These are phyloP conservation scores for Cololabis saira DNA, from an alignment of 2,113 vertebrate genomes.

Conservation along the genomic window DNA sequence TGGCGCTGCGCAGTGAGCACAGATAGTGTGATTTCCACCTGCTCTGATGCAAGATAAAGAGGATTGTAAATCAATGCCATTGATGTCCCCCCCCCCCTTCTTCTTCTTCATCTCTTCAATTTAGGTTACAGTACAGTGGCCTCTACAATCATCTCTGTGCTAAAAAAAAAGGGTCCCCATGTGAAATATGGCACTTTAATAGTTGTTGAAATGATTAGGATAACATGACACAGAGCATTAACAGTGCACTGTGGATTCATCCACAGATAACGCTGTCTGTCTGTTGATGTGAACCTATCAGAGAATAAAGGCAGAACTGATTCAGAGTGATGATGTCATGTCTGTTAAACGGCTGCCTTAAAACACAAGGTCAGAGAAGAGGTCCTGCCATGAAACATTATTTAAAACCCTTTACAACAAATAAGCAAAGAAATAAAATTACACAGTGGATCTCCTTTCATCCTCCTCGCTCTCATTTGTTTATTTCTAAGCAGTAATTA, in stretches of 20 bases:
- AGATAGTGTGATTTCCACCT: constrained; percentile 76
- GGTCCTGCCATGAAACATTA: constrained; percentile 32
- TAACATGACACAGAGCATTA: constrained; percentile 49
- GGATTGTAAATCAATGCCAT: constrained; percentile 78
- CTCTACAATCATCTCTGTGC: constrained; percentile 51
- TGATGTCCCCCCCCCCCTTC: constrained; percentile 54
- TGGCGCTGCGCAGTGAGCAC: constrained; percentile 66
- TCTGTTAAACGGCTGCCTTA: constrained; percentile 43
- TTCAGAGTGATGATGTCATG: constrained; percentile 73
- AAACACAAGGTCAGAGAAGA: constrained; percentile 64
- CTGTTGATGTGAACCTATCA: constrained; percentile 43
- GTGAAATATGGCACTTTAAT: constrained; percentile 71
- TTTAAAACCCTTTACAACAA: constrained; percentile 42
- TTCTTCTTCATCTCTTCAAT: constrained; percentile 56
- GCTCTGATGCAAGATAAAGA: constrained; percentile 75
- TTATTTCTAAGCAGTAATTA: constrained; percentile 74
- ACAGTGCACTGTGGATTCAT: constrained; percentile 56
- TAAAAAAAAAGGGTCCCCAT: constrained; percentile 18
- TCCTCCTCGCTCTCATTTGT: constrained; percentile 59
- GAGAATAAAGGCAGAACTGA: constrained; percentile 38
- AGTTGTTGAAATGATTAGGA: constrained; percentile 67
- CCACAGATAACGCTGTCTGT: constrained; percentile 46
- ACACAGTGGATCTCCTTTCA: constrained; percentile 53
- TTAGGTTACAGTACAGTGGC: constrained; percentile 71
- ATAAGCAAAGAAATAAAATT: constrained; percentile 30